These are phyloP conservation scores for Vireo altiloquus DNA, from an alignment of 2,113 vertebrate genomes.

Conservation along the genomic window DNA sequence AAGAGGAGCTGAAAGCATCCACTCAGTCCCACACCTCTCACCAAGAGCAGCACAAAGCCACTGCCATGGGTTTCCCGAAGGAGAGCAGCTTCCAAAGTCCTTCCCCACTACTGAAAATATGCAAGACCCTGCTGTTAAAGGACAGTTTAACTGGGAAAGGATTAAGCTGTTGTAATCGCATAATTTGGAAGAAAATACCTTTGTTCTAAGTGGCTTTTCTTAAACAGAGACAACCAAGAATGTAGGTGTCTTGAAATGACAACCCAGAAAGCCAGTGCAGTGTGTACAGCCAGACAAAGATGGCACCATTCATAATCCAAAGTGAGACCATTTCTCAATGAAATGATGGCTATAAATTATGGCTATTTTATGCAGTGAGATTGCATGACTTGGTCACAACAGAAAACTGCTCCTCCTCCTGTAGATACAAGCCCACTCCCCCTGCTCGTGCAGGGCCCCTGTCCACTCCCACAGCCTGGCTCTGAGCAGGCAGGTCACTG, in stretches of 20 bases:
- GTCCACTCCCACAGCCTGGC: not conserved
- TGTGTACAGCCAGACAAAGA: not conserved
- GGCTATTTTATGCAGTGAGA: not conserved
- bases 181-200: not conserved
- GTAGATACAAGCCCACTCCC: not conserved
- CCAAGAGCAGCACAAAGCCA: not conserved
- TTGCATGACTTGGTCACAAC: not conserved
- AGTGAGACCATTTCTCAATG: not conserved
- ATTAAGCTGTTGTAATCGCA: not conserved
- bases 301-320: not conserved
- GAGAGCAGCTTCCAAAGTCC: not conserved
- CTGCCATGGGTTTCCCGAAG: rapidly evolving
- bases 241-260: not conserved
- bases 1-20: not conserved
- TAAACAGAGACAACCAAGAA: not conserved
- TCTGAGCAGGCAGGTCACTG: not conserved
- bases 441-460: not conserved
- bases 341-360: not conserved
- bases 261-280: not conserved
- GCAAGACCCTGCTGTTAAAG: not conserved
- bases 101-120: not conserved
- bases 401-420: not conserved
- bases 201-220: not conserved
- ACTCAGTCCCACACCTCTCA: not conserved
- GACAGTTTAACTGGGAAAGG: not conserved